Conservation (phyloP, 2,888 invertebrate species). For the Calameuta idolon region DNA sequence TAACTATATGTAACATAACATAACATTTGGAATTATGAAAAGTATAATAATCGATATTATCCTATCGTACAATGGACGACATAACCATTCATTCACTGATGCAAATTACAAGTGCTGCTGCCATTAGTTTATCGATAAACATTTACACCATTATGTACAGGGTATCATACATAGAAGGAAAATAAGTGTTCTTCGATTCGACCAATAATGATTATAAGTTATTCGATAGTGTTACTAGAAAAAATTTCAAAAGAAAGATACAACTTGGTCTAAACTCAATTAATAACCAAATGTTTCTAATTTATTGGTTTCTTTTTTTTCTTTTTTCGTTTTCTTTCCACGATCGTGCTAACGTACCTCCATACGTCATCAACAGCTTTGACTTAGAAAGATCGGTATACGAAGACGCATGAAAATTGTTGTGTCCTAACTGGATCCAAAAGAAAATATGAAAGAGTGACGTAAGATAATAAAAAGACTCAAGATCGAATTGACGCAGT, state of each 20-base stretch:
- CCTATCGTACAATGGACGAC: slow-evolving; percentile 26
- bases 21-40: slow-evolving; percentile 22
- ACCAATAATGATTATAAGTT: too few species aligned
- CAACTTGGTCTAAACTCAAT: background rate
- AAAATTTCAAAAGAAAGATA: background rate
- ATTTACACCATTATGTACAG: slow-evolving; percentile 59
- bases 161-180: slow-evolving; percentile 48
- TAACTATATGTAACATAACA: slow-evolving; percentile 16
- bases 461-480: background rate
- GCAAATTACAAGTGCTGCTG: slow-evolving; percentile 53
- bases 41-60: slow-evolving; percentile 20
- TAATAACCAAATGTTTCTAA: background rate
- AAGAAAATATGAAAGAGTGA: background rate
- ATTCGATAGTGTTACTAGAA: background rate
- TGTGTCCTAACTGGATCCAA: background rate
- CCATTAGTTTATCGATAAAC: slow-evolving; percentile 46
- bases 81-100: slow-evolving; percentile 38
- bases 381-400: background rate
- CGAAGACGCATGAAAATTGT: background rate
- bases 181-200: background rate
- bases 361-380: background rate
- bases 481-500: background rate
- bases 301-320: background rate
- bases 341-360: background rate
- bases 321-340: background rate